Evolutionary conservation across 2,113 vertebrate genomes (phyloP).

Genomic region (Ceratotherium simum): DNA sequence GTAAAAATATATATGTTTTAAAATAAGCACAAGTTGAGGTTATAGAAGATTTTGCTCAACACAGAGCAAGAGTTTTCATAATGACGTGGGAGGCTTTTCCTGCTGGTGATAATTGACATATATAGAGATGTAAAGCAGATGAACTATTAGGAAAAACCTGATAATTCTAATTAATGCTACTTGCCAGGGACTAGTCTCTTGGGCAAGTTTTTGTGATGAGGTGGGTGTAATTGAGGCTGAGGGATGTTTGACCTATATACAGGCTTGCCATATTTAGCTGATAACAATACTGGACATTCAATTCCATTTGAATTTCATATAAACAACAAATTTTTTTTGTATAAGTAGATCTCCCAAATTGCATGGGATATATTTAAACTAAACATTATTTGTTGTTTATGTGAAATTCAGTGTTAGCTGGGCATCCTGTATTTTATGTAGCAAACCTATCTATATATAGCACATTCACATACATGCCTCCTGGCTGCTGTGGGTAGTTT

Average conservation of each 20-base stretch:
- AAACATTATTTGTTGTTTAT: neutral
- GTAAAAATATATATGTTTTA: neutral
- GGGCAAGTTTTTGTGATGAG: neutral
- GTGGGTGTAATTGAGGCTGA: neutral
- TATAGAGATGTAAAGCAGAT: neutral
- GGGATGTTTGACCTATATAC: neutral
- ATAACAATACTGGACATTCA: neutral
- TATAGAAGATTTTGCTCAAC: neutral
- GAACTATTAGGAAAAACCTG: neutral
- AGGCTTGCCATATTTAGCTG: neutral
- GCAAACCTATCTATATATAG: neutral
- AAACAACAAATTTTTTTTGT: neutral
- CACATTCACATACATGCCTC: no score
- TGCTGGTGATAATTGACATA: neutral
- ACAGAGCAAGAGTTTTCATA: neutral
- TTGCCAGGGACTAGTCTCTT: neutral
- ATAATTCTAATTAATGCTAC: neutral
- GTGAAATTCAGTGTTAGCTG: neutral
- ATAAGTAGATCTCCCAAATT: neutral
- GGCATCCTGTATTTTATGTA: neutral
- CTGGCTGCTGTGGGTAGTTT: neutral
- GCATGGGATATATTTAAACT: neutral
- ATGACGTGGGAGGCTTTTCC: neutral
- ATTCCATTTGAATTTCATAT: neutral
- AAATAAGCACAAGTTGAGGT: neutral